Evolutionary conservation across 2,888 invertebrate species (phyloP).

Genomic region (Agonopterix alstromeriana): DNA sequence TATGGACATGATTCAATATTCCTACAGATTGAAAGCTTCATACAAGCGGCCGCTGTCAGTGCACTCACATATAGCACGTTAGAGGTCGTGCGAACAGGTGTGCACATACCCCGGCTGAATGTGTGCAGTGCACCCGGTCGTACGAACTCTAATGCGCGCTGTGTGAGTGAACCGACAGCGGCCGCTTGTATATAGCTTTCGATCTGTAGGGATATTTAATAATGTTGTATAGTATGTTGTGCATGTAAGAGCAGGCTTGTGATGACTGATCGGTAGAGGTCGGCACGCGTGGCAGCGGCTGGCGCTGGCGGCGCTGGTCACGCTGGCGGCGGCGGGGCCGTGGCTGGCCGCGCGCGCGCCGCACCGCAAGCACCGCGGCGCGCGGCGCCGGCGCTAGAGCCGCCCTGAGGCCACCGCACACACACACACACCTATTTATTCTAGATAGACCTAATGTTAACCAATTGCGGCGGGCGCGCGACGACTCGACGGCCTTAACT

Average conservation of each 20-base stretch:
- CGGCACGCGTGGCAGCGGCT: slow-evolving; percentile 20
- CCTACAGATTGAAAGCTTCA: not conserved
- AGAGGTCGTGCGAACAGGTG: not conserved
- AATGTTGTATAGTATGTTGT: not conserved
- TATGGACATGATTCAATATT: not conserved
- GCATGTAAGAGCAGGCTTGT: slow-evolving; percentile 21
- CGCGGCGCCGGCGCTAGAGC: slow-evolving; percentile 75
- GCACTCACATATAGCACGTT: too few relatives aligned
- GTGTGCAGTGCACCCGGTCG: too few relatives aligned
- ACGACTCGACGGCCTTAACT: slow-evolving; percentile 45
- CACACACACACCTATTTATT: slow-evolving; percentile 51
- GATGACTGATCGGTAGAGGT: slow-evolving; percentile 36
- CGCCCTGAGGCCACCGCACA: slow-evolving; percentile 53
- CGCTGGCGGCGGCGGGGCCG: slow-evolving; percentile 54
- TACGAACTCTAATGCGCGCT: too few relatives aligned
- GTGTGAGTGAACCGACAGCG: too few relatives aligned
- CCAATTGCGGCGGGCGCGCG: slow-evolving; percentile 59
- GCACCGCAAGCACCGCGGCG: slow-evolving; percentile 76
- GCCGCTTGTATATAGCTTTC: too few relatives aligned
- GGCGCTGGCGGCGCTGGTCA: slow-evolving; percentile 37
- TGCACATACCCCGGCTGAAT: not conserved
- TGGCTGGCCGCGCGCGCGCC: slow-evolving; percentile 47
- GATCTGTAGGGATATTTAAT: too few relatives aligned
- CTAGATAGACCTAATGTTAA: slow-evolving; percentile 74
- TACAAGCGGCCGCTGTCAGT: not conserved